Evolutionary conservation across 2,888 invertebrate genomes (phyloP).

Genomic region (Macrosiphum euphorbiae): DNA sequence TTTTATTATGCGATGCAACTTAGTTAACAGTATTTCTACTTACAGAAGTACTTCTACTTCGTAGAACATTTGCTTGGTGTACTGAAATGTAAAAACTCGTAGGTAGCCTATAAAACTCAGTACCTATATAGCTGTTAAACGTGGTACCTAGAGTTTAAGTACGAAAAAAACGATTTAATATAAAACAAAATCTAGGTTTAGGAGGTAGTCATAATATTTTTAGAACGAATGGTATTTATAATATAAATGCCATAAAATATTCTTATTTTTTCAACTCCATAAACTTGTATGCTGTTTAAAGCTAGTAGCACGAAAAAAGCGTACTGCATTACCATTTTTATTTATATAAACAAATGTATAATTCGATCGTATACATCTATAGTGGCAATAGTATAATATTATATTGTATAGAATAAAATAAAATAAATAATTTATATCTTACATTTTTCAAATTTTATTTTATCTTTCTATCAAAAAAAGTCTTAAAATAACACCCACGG

Average conservation of each 20-base stretch:
- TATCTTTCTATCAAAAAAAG: background rate
- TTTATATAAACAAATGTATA: background rate
- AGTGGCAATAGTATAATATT: background rate
- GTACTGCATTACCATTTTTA: background rate
- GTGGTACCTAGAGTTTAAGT: background rate
- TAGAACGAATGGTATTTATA: background rate
- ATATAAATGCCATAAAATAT: background rate
- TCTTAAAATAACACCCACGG: background rate
- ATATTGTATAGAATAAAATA: background rate
- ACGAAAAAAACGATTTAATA: background rate
- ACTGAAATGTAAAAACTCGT: background rate
- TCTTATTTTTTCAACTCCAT: background rate
- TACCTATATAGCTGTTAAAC: background rate
- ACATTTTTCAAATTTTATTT: background rate
- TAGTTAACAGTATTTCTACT: background rate
- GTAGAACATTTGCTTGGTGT: background rate
- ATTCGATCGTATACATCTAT: background rate
- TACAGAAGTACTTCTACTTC: no score
- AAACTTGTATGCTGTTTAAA: background rate
- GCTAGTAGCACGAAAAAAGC: background rate
- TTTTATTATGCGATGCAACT: background rate
- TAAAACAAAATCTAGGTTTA: background rate
- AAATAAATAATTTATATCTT: background rate
- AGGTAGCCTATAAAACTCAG: background rate
- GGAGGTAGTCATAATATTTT: background rate